Base-by-base conservation (phyloP, 1,140 invertebrate species). In the Lamellibrachia luymesi region DNA sequence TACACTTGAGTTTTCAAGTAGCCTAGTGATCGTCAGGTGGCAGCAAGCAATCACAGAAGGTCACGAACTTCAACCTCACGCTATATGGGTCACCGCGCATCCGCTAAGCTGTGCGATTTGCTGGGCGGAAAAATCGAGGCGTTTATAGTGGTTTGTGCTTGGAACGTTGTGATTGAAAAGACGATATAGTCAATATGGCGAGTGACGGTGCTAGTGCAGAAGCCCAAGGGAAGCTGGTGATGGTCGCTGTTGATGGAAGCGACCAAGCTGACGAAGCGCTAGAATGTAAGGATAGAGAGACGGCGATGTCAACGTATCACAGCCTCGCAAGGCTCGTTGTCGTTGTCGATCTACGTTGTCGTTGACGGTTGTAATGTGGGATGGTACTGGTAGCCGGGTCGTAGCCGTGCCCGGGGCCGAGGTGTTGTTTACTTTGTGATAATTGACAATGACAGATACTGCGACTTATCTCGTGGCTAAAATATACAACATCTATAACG, bases 241-340 rank as follows among this genome's bases (percentile, higher is more conserved):
- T 93, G 22, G 92, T 93, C 51, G 93, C 93, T 51, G 90, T 93
- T 51, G 93, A 93, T 90, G 93, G 93, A 80, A 93, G 93, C n/a
- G 93, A 93, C 64, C 91, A 93, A 38, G 80, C 91, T 27, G 91
- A 93, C 51, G 90, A 92, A 17, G 93, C 93, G 49, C 90, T 93
- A 27, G 56, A 93, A 17, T 93, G 93, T 93, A 90, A 93, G 93
- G 80, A 51, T 91, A 2, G 13, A 80, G 64, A 56, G 5, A 8
- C 52, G 52, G 13, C 13, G 64, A 80, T 80, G 64, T 80, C 64
- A 80, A 80, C 64, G 64, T 38, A 38, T 38, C 38, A 38, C 38
- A 38, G 38, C 38, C 38, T 38, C 0, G 38, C 64, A 22, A 22
- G 64, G 64, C 52, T 56, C 17, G 52, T 56, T 56, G 64, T 17